phyloP scores from a whole-genome alignment of 2,797 vertebrate species.

The Gymnothorax reevesii region DNA sequence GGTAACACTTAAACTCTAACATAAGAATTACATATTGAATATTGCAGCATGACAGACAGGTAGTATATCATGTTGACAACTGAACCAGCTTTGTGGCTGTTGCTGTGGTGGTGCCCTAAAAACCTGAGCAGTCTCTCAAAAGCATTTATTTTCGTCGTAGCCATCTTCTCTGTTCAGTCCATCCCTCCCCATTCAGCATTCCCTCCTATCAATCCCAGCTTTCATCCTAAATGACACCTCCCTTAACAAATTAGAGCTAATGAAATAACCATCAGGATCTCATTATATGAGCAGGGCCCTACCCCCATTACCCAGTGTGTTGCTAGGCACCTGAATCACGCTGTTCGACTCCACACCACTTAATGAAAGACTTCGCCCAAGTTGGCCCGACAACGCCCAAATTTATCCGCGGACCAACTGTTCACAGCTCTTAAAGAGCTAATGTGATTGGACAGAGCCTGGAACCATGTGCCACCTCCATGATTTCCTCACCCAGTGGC shows the following conservation, averaged over 20 bases:
- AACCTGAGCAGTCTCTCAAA: conserved; percentile 46
- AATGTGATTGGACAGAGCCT: conserved; percentile 25
- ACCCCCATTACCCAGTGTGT: conserved; percentile 63
- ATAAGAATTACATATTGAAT: not conserved
- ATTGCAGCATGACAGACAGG: not conserved
- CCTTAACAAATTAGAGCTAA: conserved; percentile 78
- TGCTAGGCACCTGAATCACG: conserved; percentile 65
- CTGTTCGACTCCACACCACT: conserved; percentile 43
- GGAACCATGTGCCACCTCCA: not conserved
- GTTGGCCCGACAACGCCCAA: conserved; percentile 25
- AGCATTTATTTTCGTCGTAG: conserved; percentile 55
- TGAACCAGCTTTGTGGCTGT: not conserved
- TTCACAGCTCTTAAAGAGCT: conserved; percentile 25
- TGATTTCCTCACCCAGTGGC: not conserved
- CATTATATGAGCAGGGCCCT: conserved; percentile 65
- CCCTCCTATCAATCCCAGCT: conserved; percentile 68
- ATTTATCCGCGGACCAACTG: conserved; percentile 38
- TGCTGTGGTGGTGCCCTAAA: not conserved
- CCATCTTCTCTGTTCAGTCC: conserved; percentile 60
- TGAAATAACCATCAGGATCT: conserved; percentile 78
- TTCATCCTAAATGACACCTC: conserved; percentile 74
- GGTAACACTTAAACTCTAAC: no score
- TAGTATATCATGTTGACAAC: not conserved
- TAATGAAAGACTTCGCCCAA: conserved; percentile 37
- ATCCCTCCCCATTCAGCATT: conserved; percentile 57